These are phyloP conservation scores for Ceryle rudis DNA, from an alignment of 2,797 vertebrate genomes.

Conservation along the genomic window DNA sequence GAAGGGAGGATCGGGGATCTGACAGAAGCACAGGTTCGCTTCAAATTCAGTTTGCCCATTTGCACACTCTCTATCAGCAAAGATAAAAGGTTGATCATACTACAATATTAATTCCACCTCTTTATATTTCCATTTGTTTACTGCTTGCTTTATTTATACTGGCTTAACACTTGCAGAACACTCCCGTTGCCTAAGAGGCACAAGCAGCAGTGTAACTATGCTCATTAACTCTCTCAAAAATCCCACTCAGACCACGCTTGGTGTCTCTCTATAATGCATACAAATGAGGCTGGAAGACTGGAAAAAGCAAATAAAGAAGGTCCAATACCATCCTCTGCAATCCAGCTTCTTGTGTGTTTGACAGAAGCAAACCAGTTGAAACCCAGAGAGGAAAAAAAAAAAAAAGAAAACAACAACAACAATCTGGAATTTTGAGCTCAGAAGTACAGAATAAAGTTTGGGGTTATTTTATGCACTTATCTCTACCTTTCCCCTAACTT, in stretches of 20 bases:
- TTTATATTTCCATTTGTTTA: neutral
- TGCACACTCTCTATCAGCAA: neutral
- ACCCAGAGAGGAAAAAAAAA: accelerated
- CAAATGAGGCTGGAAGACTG: neutral
- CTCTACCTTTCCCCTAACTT: neutral
- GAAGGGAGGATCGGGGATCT: neutral
- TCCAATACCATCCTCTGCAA: neutral
- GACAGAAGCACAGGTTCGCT: neutral
- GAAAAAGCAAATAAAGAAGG: neutral
- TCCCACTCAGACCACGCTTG: neutral
- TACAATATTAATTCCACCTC: neutral
- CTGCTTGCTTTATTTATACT: neutral
- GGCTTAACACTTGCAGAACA: neutral
- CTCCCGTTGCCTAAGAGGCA: neutral
- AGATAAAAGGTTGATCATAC: neutral
- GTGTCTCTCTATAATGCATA: neutral
- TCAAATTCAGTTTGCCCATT: neutral
- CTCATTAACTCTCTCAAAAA: neutral
- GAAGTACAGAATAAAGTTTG: neutral
- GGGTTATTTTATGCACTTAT: neutral
- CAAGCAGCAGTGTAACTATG: neutral
- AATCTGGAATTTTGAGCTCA: neutral
- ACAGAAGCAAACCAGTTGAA: neutral
- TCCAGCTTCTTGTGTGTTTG: neutral
- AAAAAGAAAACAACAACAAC: neutral